Conservation (phyloP, 2,113 vertebrate species). For the Struthidea cinerea region DNA sequence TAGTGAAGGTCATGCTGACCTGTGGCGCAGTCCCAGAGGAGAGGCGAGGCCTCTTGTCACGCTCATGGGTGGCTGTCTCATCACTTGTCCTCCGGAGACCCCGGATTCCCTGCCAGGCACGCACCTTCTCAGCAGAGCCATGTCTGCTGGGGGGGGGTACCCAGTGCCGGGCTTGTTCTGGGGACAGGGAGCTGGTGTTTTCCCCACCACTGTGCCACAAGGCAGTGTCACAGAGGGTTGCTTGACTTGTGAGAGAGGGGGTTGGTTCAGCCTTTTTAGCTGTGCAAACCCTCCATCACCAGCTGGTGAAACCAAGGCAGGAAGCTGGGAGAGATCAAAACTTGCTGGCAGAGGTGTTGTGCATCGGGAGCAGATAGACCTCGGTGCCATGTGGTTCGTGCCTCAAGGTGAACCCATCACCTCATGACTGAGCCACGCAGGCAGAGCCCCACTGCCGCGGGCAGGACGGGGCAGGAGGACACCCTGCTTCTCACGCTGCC, state of each 20-base stretch:
- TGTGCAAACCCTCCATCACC: background rate
- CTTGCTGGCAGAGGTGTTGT: background rate
- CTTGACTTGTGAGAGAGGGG: background rate
- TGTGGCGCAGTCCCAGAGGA: background rate
- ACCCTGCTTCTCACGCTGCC: background rate
- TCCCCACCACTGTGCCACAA: background rate
- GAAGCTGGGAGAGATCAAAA: background rate
- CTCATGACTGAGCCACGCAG: background rate
- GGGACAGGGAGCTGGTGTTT: background rate
- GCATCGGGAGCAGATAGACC: background rate
- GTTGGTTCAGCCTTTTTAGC: background rate
- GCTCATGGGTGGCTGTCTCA: background rate
- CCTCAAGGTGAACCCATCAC: background rate
- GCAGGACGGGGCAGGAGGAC: background rate
- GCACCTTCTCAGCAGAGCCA: background rate
- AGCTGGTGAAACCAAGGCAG: slow-evolving; percentile 3
- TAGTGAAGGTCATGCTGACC: slow-evolving; percentile 53
- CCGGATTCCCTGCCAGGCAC: background rate
- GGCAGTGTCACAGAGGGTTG: background rate
- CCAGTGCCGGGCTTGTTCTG: background rate
- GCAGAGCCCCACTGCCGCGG: background rate
- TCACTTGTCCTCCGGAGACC: background rate
- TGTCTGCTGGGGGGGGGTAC: background rate
- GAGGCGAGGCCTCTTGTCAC: background rate
- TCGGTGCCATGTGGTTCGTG: background rate